Evolutionary conservation across 2,888 invertebrate genomes (phyloP), one percentile per base, ranked within the genome.

Genomic region (Amiota minor): DNA sequence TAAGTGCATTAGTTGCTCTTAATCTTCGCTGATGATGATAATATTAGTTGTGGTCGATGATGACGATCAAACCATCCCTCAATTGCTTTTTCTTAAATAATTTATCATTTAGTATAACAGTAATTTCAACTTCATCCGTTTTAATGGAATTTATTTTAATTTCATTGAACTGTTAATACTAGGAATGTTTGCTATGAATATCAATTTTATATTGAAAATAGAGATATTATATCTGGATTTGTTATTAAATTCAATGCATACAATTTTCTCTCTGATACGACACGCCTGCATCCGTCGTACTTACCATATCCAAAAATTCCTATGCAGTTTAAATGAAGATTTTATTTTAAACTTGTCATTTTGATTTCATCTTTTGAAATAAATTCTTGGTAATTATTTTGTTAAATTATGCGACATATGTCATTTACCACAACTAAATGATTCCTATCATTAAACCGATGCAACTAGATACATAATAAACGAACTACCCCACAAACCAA

Each of bases 1-100:
- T 68, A 68, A 68, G 53, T 68, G 53, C 67, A 68, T 68, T 68
- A 68, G 67, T 12, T 68, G 53, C 67, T 68, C 67, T 53, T 68
- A 68, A 68, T 68, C 67, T 53, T 50, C 67, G 50, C n/a, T 50
- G 67, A 68, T 65, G 65, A 45, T 18, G 65, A 35, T 46, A 11
- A n/a, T 56, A 56, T 56, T 14, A 56, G 46, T 9, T 64, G 64
- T 9, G 16, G 64, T 6, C 18, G 65, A 16, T 18, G 65, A 46
- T 68, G 67, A 14, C 53, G 6, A 35, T 35, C 35, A 6, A 4
- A 1, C 35, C 35, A 35, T 0, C 35, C 35, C 2, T 35, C 35
- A 18, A 53, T 14, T 14, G 53, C 23, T 50, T 53, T 14, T 9
- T n/a, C 23, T 23, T 68, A 14, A n/a, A 68, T 68, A 68, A 68